These are phyloP conservation scores for Drosophila mojavensis DNA, from an alignment of 1,140 invertebrate genomes.

Conservation along the genomic window DNA sequence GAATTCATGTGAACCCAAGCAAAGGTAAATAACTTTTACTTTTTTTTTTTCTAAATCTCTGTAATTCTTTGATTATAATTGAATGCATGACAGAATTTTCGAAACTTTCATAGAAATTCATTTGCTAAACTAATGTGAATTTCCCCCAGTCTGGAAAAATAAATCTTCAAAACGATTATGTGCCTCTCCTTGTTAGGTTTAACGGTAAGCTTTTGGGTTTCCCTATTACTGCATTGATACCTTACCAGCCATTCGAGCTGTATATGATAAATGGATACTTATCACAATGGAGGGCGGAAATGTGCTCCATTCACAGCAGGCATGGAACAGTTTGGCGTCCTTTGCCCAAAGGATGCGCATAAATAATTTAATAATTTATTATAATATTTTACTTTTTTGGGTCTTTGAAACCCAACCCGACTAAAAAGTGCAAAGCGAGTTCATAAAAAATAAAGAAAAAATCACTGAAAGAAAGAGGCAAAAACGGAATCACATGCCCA, in stretches of 20 bases:
- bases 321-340: slow-evolving; percentile 19
- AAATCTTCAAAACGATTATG: neutral
- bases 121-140: neutral
- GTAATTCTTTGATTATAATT: too few species aligned
- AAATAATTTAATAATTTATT: slow-evolving; percentile 80
- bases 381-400: slow-evolving; percentile 52
- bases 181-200: neutral
- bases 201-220: neutral
- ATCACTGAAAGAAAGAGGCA: slow-evolving; percentile 7
- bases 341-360: slow-evolving; percentile 52
- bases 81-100: too few species aligned
- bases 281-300: slow-evolving; percentile 24
- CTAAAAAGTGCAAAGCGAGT: slow-evolving; percentile 47
- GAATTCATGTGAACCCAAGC: slow-evolving; percentile 39
- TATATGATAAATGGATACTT: slow-evolving; percentile 28
- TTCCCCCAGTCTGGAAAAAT: neutral
- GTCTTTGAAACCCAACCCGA: slow-evolving; percentile 19
- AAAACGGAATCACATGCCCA: slow-evolving; percentile 38
- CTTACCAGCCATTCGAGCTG: slow-evolving; percentile 43
- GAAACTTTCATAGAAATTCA: neutral
- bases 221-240: slow-evolving; percentile 15
- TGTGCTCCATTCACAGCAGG: slow-evolving; percentile 24
- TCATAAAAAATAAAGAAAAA: slow-evolving; percentile 41
- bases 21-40: too few species aligned
- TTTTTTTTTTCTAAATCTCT: neutral